phyloP scores from a whole-genome alignment of 2,888 invertebrate species.

The Mythimna loreyi region DNA sequence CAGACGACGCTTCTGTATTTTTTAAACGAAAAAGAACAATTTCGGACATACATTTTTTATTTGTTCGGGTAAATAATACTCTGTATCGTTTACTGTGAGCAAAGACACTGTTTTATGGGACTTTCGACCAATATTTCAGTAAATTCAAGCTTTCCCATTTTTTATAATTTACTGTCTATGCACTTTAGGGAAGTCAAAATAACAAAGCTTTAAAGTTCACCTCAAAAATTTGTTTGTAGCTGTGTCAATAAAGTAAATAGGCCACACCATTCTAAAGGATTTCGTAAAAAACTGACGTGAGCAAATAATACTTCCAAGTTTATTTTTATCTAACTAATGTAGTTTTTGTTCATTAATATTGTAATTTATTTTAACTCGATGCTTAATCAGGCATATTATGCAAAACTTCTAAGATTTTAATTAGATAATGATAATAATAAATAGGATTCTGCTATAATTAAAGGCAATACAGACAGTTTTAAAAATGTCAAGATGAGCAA shows the following conservation, averaged over 20 bases:
- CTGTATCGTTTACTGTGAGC: slow-evolving; percentile 29
- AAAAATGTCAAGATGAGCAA: neutral
- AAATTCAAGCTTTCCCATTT: slow-evolving; percentile 10
- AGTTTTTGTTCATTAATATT: slow-evolving; percentile 1
- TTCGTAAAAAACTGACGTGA: neutral
- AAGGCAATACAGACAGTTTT: neutral
- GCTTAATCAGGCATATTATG: neutral
- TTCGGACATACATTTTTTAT: slow-evolving; percentile 31
- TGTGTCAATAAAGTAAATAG: slow-evolving; percentile 1
- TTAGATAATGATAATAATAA: neutral
- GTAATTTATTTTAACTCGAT: slow-evolving; percentile 14
- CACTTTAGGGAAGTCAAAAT: slow-evolving; percentile 20
- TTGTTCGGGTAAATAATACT: slow-evolving; percentile 32
- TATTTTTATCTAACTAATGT: slow-evolving; percentile 5
- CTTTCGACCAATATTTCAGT: slow-evolving; percentile 24
- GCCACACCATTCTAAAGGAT: neutral
- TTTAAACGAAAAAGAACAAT: slow-evolving; percentile 56
- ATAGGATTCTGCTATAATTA: neutral
- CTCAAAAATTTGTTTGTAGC: neutral
- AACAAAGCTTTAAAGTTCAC: neutral
- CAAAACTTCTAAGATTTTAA: slow-evolving; percentile 1
- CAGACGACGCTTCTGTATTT: slow-evolving; percentile 60
- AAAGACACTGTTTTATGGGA: slow-evolving; percentile 28
- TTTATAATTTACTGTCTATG: slow-evolving; percentile 3
- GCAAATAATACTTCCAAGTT: slow-evolving; percentile 13